phyloP scores from a whole-genome alignment of 2,888 invertebrate species.

The Leucoma salicis region DNA sequence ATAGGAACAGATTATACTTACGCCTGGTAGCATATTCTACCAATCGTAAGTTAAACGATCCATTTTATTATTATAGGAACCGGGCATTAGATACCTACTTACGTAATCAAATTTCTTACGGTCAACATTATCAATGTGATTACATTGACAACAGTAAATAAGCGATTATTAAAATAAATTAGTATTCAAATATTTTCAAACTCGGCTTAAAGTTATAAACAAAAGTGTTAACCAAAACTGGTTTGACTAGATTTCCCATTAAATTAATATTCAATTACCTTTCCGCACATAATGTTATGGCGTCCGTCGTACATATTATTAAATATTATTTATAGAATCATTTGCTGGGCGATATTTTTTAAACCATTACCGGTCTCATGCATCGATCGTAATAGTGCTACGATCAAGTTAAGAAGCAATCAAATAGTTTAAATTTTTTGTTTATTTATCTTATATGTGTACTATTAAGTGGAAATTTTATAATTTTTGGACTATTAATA shows the following conservation, averaged over 20 bases:
- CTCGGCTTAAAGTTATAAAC: constrained; percentile 69
- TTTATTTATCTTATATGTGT: constrained; percentile 9
- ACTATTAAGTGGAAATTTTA: neutral
- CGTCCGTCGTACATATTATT: constrained; percentile 78
- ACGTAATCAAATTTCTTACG: too few species aligned
- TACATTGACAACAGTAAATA: constrained; percentile 39
- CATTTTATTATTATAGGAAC: too few species aligned
- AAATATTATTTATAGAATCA: constrained; percentile 80
- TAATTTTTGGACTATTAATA: too few species aligned
- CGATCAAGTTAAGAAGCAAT: constrained; percentile 53
- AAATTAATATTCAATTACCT: constrained; percentile 83
- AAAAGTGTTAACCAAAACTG: constrained; percentile 54
- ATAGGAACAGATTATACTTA: too few species aligned
- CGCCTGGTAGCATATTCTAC: too few species aligned
- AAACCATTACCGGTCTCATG: constrained; percentile 72
- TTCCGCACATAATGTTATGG: constrained; percentile 78
- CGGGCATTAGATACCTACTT: too few species aligned
- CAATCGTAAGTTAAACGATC: too few species aligned
- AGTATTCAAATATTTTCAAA: constrained; percentile 42
- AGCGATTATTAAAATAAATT: constrained; percentile 44
- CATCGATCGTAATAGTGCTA: constrained; percentile 62
- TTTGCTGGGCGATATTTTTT: constrained; percentile 76
- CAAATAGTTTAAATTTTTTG: constrained; percentile 10
- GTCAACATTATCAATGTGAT: too few species aligned
- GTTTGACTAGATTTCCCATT: constrained; percentile 75